Evolutionary conservation across 2,888 invertebrate species (phyloP), one percentile per base, ranked within the genome.

Genomic region (Monopis laevigella): DNA sequence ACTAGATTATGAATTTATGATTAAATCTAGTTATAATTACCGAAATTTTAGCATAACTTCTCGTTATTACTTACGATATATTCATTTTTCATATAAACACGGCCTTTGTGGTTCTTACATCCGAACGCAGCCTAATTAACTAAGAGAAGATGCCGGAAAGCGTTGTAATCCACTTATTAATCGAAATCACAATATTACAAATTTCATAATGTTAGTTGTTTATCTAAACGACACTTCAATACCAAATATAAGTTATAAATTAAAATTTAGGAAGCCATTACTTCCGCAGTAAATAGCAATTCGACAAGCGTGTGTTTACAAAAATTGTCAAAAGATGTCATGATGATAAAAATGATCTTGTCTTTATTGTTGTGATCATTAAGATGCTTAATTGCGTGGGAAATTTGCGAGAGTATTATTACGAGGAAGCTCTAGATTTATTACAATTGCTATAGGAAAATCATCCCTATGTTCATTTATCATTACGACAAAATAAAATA

Each of bases 201-300:
- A 36, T 21, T 21, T 6, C 12, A 36, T 18, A 19, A 2, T 4
- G 12, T 12, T 21, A 16, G 17, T 17, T 19, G 13, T 21, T 36
- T 6, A 21, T 36, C 21, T n/a, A 24, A 10, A 24, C 24, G n/a
- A 24, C 24, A 24, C 24, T 6, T 24, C 10, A 24, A 7, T 24
- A 24, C 16, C 8, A 32, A 16, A 32, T 32, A 32, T 17, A 14
- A 14, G 8, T 32, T 17, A 14, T 17, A 10, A 78, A 77, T 77
- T 77, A 78, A 70, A n/a, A 61, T 71, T 77, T 75, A 74, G 81
- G 81, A 80, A 82, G 81, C 81, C 81, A 82, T 82, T 82, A 81
- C 80, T 81, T 78, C 81, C 77, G 77, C 73, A 77, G 72, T 78
- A 80, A 77, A 81, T 81, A 78, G 75, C 73, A 59, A 75, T 78